Evolutionary conservation across 2,888 invertebrate species (phyloP), one percentile per base, ranked within the genome.

Genomic region (Listrodromus nycthemerus): DNA sequence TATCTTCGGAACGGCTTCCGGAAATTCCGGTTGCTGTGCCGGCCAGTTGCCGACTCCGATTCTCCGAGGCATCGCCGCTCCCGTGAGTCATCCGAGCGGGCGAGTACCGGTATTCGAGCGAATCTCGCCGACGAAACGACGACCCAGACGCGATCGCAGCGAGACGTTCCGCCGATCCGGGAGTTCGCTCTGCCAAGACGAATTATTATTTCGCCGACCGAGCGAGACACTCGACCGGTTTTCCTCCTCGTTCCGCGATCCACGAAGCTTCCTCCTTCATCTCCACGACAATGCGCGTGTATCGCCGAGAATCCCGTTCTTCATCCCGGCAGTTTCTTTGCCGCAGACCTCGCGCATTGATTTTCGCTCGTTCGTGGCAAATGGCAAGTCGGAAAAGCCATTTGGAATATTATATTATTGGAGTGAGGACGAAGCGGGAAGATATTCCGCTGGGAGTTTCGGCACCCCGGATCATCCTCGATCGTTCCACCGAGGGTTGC

Each of bases 301-400:
- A 77, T 21, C 48, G 75, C 70, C n/a, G 16, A 66, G 65, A 37
- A 65, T 63, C 77, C 78, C 73, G 58, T 77, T 61, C 65, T 37
- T 71, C 75, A 37, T 55, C 66, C 69, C 19, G 73, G 71, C 69
- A 69, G 69, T 80, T 80, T 85, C 77, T 80, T 67, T 77, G 2
- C 13, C 73, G 79, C 74, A 67, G 80, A 71, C 50, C 78, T 76
- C 27, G 85, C 45, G 75, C 85, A 84, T 84, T 85, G 85, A 83
- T 85, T 85, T 71, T 84, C 78, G 82, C 81, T 84, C 84, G 84
- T 85, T 77, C 82, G 76, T 66, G 66, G 74, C 77, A 82, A 85
- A 84, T 80, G 65, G 63, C 69, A 84, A 74, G 41, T 77, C 65
- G 76, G 52, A 69, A 83, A 77, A 83, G 67, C 83, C 77, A 80